Conservation (phyloP, 2,888 invertebrate genomes). For the Drosophila dives region DNA sequence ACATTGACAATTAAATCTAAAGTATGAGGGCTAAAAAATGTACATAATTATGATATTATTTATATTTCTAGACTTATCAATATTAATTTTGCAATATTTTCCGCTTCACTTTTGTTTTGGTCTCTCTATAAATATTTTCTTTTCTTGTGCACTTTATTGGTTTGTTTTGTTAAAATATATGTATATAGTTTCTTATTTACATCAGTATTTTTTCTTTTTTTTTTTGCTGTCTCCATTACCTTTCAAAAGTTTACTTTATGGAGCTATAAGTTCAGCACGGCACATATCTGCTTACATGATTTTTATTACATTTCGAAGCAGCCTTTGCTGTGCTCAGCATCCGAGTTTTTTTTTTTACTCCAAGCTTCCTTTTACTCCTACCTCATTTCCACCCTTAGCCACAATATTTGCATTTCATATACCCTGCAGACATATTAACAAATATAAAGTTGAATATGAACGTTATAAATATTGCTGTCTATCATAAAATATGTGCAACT, state of each 20-base stretch:
- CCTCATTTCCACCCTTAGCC: constrained; percentile 44
- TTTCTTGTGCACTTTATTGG: background rate
- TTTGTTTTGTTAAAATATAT: background rate
- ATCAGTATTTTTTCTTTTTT: background rate
- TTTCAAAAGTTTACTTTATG: constrained; percentile 34
- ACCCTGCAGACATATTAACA: constrained; percentile 12
- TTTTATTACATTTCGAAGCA: constrained; percentile 48
- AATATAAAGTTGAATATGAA: background rate
- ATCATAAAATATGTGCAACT: background rate
- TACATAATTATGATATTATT: background rate
- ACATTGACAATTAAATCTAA: background rate
- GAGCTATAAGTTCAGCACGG: constrained; percentile 36
- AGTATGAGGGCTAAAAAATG: background rate
- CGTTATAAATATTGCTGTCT: too few species aligned
- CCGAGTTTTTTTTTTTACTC: constrained; percentile 15
- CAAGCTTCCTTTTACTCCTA: background rate
- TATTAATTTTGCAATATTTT: too few species aligned
- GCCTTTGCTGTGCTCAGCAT: constrained; percentile 47
- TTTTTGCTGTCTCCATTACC: constrained; percentile 12
- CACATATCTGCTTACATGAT: constrained; percentile 53
- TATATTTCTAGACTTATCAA: too few species aligned
- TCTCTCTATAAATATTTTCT: background rate
- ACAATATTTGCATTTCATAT: constrained; percentile 43
- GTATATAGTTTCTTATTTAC: background rate
- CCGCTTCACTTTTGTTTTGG: background rate